Base-by-base conservation (phyloP, 2,113 vertebrate species). In the Podarcis muralis region DNA sequence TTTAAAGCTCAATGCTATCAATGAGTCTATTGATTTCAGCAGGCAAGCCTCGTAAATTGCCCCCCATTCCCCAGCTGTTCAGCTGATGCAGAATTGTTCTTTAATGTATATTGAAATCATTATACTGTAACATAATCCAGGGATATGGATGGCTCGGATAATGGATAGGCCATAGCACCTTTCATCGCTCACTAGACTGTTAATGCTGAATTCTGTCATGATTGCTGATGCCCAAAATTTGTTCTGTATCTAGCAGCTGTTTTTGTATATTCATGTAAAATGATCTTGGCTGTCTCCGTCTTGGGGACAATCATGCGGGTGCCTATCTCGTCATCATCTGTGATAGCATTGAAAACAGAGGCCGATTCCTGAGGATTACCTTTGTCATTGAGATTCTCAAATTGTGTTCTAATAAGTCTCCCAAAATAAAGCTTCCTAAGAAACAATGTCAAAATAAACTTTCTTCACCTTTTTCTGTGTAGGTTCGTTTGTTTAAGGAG, bases 161-260 rank as follows among this genome's bases (percentile, higher is more conserved):
- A 87, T 81, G 66, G 77, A 87, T 71, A 35, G n/a, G 77, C n/a
- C 43, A 37, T 71, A 87, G 48, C 65, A 81, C 35, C 68, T 89
- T 89, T 85, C 27, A 27, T 79, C 77, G 37, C 59, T 86, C 62
- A 18, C 7, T 77, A 69, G 32, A 76, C 20, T 43, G 53, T 72
- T 53, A 25, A 62, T 25, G 35, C 30, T 78, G 57, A 80, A 85
- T 72, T 62, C 12, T 81, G 7, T 57, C 85, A 71, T 66, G 37
- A 9, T 80, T 6, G 12, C 37, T 80, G 53, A 7, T 37, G 22
- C 22, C 65, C 68, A 22, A 37, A 35, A 57, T 57, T 37, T 71
- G 7, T 79, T 35, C 7, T 62, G 48, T 48, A 62, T 71, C 13
- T 35, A 85, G 22, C 79, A 88, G 53, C 53, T 88, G 53, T 25